A percentile compares a stretch with the other conserved stretches of the same genome.
phyloP scores from a whole-genome alignment of 2,113 vertebrate genomes.

The Speoplatyrhinus poulsoni region DNA sequence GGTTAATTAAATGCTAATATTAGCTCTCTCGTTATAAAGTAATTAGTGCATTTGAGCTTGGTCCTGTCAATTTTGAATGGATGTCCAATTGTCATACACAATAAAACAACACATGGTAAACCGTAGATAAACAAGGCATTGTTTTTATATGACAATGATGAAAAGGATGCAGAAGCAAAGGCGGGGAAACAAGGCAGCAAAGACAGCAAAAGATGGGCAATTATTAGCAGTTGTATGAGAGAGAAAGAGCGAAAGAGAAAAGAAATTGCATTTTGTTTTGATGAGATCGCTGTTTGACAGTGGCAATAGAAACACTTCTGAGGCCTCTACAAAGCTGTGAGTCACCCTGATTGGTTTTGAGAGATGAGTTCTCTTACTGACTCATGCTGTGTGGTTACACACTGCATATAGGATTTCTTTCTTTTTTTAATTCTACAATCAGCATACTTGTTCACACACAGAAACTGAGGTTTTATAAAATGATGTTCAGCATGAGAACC shows the following conservation, averaged over 20 bases:
- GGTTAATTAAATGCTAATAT: background rate
- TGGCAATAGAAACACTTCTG: constrained; percentile 8
- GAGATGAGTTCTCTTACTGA: constrained; percentile 18
- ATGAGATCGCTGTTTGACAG: constrained; percentile 13
- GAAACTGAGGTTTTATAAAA: too few relatives aligned
- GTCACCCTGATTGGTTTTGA: constrained; percentile 5
- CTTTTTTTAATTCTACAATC: too few relatives aligned
- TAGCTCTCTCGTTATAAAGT: background rate
- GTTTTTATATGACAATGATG: constrained; percentile 5
- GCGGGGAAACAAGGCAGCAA: background rate
- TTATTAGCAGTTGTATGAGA: background rate
- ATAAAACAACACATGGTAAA: background rate
- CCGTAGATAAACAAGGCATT: constrained; percentile 12
- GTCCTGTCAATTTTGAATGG: background rate
- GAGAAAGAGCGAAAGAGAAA: background rate
- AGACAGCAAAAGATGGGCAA: background rate
- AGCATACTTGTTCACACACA: too few relatives aligned
- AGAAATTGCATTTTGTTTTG: background rate
- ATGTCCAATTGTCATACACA: background rate
- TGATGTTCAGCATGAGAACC: too few relatives aligned
- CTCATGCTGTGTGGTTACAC: constrained; percentile 17
- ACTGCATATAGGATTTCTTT: background rate
- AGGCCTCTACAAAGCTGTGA: constrained; percentile 4
- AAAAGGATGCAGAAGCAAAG: constrained; percentile 6
- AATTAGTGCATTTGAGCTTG: background rate